Evolutionary conservation across 2,888 invertebrate species (phyloP).

Genomic region (Periphyllus acericola): DNA sequence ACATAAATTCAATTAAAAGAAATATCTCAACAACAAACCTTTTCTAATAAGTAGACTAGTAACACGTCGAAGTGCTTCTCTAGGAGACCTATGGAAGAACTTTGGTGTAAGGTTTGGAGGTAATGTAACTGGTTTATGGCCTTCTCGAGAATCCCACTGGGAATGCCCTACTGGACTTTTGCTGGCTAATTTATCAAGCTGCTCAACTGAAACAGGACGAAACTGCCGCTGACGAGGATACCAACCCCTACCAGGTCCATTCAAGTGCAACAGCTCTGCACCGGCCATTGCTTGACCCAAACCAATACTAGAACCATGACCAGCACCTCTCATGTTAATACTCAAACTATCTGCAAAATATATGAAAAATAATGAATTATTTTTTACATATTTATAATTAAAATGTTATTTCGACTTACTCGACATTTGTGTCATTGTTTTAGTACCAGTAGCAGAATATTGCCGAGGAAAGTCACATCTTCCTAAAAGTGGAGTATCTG

Average conservation of each 20-base stretch:
- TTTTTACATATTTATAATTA: background rate
- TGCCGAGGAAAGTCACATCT: conserved; percentile 82
- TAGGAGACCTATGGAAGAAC: conserved; percentile 88
- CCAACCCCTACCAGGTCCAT: conserved; percentile 87
- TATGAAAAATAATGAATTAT: background rate
- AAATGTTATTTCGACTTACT: conserved; percentile 6
- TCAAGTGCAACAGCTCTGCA: conserved; percentile 81
- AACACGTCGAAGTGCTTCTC: conserved; percentile 86
- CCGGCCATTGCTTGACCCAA: conserved; percentile 73
- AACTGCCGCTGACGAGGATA: conserved; percentile 66
- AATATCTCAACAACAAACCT: conserved; percentile 69
- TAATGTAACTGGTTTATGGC: conserved; percentile 84
- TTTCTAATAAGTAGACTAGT: conserved; percentile 88
- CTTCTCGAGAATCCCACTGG: conserved; percentile 68
- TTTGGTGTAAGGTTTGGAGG: conserved; percentile 89
- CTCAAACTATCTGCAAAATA: conserved; percentile 65
- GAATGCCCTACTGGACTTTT: conserved; percentile 64
- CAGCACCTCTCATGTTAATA: conserved; percentile 65
- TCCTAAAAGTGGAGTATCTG: conserved; percentile 90
- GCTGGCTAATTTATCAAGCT: conserved; percentile 77
- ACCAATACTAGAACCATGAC: conserved; percentile 67
- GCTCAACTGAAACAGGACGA: conserved; percentile 86
- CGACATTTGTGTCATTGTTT: conserved; percentile 58
- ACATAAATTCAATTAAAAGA: too few relatives aligned
- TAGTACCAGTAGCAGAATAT: conserved; percentile 54